These are phyloP conservation scores for Struthio camelus DNA, from an alignment of 2,113 vertebrate genomes.

Conservation along the genomic window DNA sequence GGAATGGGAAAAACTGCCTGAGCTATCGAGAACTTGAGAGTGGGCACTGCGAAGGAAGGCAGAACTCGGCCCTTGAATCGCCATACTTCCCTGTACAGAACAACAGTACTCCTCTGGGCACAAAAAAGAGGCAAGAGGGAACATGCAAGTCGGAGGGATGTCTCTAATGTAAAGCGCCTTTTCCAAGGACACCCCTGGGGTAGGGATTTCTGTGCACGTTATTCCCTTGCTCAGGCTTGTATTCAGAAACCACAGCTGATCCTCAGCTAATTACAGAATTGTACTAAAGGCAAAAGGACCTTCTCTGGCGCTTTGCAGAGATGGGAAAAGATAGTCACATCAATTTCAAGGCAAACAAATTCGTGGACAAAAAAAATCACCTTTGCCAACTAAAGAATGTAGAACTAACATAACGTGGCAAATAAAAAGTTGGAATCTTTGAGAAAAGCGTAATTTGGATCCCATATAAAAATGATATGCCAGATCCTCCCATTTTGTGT, in stretches of 20 bases:
- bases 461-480: neutral
- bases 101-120: neutral
- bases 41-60: neutral
- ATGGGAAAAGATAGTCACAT: neutral
- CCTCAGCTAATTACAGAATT: neutral
- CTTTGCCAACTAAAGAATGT: slow-evolving; percentile 61
- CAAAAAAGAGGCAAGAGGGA: neutral
- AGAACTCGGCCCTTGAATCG: neutral
- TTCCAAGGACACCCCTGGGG: neutral
- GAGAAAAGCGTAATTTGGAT: neutral
- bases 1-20: neutral
- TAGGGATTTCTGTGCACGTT: neutral
- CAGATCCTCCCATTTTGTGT: neutral
- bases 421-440: neutral
- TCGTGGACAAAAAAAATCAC: slow-evolving; percentile 45
- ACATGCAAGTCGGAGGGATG: neutral
- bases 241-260: neutral
- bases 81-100: neutral
- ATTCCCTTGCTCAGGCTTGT: neutral
- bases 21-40: neutral
- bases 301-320: neutral
- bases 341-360: neutral
- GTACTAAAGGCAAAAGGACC: neutral
- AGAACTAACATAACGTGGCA: slow-evolving; percentile 49
- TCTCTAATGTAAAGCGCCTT: neutral